phyloP scores from a whole-genome alignment of 2,888 invertebrate genomes.

The Automeris io region DNA sequence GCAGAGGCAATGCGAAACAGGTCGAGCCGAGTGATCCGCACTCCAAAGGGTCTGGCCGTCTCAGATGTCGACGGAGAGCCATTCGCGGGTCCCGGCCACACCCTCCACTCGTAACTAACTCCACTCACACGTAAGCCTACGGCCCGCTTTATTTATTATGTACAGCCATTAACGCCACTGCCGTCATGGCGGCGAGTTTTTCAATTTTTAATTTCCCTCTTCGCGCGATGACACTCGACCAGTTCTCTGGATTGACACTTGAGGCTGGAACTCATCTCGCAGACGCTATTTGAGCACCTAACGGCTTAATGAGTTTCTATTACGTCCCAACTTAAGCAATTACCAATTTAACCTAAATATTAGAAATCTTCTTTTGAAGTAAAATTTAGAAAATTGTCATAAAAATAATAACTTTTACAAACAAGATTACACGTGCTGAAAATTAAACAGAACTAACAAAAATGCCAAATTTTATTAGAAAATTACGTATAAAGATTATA shows the following conservation, averaged over 20 bases:
- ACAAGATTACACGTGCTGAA: too few species aligned
- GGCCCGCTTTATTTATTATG: slow-evolving; percentile 75
- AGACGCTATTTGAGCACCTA: slow-evolving; percentile 18
- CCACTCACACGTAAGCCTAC: slow-evolving; percentile 72
- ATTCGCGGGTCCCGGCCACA: slow-evolving; percentile 71
- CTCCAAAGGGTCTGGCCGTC: slow-evolving; percentile 69
- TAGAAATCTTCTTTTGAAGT: too few species aligned
- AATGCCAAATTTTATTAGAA: too few species aligned
- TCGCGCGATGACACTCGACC: slow-evolving; percentile 49
- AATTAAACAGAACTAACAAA: too few species aligned
- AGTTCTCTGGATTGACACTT: slow-evolving; percentile 60
- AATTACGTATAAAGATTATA: too few species aligned
- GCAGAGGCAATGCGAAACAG: slow-evolving; percentile 74
- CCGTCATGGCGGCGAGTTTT: slow-evolving; percentile 73
- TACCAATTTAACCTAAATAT: too few species aligned
- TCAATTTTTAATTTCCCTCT: slow-evolving; percentile 75
- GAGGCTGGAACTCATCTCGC: slow-evolving; percentile 52
- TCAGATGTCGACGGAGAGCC: slow-evolving; percentile 74
- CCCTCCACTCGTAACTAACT: slow-evolving; percentile 75
- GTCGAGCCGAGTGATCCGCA: slow-evolving; percentile 61
- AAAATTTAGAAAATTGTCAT: too few species aligned
- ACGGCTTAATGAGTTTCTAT: slow-evolving; percentile 38
- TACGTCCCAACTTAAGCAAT: too few species aligned
- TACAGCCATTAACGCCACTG: slow-evolving; percentile 73
- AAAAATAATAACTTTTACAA: too few species aligned